These are phyloP conservation scores for Anolis sagrei DNA, from an alignment of 2,113 vertebrate species.

Conservation along the genomic window DNA sequence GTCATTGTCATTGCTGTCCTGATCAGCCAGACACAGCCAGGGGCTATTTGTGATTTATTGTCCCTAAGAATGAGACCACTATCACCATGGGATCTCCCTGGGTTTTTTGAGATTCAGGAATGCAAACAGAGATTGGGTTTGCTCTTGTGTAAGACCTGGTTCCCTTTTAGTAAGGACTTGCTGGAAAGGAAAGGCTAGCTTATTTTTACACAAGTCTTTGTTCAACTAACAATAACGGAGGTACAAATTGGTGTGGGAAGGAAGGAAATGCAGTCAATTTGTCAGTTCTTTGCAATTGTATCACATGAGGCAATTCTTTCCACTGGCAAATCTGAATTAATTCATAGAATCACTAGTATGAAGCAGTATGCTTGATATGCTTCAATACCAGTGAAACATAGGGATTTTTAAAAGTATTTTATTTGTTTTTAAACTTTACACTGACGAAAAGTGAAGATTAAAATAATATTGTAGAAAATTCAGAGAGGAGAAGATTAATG, in stretches of 20 bases:
- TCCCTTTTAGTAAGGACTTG: slow-evolving; percentile 29
- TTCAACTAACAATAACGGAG: slow-evolving; percentile 24
- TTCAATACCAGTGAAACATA: not conserved
- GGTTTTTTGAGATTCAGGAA: slow-evolving; percentile 11
- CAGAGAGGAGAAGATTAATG: no score
- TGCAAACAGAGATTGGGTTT: slow-evolving; percentile 34
- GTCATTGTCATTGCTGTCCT: not conserved
- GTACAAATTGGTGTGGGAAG: slow-evolving; percentile 22
- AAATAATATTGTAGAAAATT: no score
- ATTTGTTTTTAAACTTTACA: not conserved
- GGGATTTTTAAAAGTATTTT: not conserved
- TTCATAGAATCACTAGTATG: not conserved
- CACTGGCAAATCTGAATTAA: not conserved
- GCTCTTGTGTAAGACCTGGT: not conserved
- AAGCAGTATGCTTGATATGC: not conserved
- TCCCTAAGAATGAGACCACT: slow-evolving; percentile 24
- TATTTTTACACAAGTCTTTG: slow-evolving; percentile 30
- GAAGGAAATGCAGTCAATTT: slow-evolving; percentile 28
- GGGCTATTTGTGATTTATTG: not conserved
- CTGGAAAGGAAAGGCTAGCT: slow-evolving; percentile 10
- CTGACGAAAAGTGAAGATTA: no score
- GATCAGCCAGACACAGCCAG: rapidly evolving
- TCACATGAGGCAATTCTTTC: not conserved
- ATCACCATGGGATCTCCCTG: rapidly evolving
- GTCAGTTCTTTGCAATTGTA: not conserved